These are phyloP conservation scores for Otus sunia DNA, from an alignment of 2,113 vertebrate species.

Conservation along the genomic window DNA sequence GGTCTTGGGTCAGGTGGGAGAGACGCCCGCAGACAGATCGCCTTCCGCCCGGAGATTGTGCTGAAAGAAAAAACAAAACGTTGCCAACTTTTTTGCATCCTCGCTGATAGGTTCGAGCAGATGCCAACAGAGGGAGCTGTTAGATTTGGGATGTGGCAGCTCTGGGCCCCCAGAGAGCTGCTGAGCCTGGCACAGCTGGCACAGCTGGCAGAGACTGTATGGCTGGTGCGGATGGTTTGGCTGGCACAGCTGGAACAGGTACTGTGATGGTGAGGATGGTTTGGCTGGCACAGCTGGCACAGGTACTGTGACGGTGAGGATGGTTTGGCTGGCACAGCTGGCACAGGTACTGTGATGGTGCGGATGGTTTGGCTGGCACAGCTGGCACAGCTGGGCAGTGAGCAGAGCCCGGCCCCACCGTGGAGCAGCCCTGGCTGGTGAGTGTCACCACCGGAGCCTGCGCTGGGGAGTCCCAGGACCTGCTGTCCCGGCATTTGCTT, in stretches of 20 bases:
- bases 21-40: rapidly evolving
- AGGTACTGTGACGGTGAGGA: neutral
- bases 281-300: neutral
- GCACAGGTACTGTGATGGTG: neutral
- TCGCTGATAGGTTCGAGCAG: neutral
- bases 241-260: neutral
- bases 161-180: rapidly evolving
- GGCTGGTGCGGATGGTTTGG: no score
- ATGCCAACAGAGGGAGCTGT: constrained; percentile 71
- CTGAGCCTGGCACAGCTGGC: neutral
- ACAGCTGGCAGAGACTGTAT: no score
- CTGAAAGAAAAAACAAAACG: rapidly evolving
- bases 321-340: neutral
- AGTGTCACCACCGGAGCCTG: neutral
- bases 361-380: neutral
- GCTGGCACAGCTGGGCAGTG: neutral
- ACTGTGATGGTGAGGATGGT: no score
- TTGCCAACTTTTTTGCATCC: neutral
- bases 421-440: neutral
- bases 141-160: constrained; percentile 52
- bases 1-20: neutral
- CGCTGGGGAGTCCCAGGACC: neutral
- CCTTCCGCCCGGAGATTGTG: neutral
- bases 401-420: neutral
- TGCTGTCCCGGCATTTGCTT: rapidly evolving